These are phyloP conservation scores for Actinemys pallida DNA, from an alignment of 2,113 vertebrate genomes.

Conservation along the genomic window DNA sequence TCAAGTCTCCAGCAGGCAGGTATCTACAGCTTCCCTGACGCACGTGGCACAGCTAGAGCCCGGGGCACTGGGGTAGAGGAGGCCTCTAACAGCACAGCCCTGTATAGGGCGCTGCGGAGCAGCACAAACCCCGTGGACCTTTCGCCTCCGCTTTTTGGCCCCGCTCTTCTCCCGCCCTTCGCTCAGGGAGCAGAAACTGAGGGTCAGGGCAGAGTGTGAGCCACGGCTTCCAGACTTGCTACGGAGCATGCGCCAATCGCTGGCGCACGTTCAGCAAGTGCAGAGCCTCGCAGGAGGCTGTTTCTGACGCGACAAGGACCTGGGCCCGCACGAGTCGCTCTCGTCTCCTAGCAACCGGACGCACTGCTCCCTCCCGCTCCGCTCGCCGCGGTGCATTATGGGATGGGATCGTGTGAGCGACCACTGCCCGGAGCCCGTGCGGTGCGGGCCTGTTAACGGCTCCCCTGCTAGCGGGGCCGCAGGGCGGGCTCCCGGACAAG, in stretches of 20 bases:
- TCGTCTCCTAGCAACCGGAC: accelerated
- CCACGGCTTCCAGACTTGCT: not conserved
- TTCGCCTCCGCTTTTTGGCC: too few relatives aligned
- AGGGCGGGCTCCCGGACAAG: accelerated
- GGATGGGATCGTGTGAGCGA: not conserved
- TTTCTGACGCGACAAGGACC: accelerated
- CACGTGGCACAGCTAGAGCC: not conserved
- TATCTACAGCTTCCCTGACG: not conserved
- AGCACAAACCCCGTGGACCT: too few relatives aligned
- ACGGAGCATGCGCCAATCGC: accelerated
- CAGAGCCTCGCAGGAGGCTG: accelerated
- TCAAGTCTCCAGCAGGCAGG: not conserved
- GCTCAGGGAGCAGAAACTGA: too few relatives aligned
- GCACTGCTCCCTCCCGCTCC: not conserved
- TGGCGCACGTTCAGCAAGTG: accelerated
- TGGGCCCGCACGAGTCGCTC: accelerated
- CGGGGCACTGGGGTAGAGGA: too few relatives aligned
- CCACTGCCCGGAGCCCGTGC: not conserved
- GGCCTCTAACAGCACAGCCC: not conserved
- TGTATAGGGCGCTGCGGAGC: too few relatives aligned
- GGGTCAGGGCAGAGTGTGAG: not conserved
- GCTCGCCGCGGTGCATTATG: not conserved
- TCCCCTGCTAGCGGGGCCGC: too few relatives aligned
- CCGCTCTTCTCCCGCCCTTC: too few relatives aligned
- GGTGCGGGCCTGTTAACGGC: not conserved